phyloP scores from a whole-genome alignment of 2,797 vertebrate genomes.

The Octomys mimax region DNA sequence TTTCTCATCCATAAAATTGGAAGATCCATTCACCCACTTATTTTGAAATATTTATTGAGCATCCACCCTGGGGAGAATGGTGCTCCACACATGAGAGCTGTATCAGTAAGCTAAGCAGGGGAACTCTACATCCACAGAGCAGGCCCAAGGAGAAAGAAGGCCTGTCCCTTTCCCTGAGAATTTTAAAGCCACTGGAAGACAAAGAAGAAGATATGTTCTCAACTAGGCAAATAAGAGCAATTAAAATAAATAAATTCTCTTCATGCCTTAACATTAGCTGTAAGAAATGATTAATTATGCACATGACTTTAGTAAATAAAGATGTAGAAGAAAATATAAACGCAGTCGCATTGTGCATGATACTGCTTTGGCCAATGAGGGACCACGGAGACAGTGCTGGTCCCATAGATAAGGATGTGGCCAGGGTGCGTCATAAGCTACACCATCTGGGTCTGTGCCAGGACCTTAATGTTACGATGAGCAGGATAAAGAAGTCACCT shows the following conservation, averaged over 20 bases:
- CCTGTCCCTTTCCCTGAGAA: accelerated
- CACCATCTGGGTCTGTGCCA: background rate
- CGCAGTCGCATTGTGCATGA: background rate
- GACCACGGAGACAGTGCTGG: background rate
- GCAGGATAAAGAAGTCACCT: background rate
- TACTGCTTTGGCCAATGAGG: background rate
- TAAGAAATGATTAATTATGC: background rate
- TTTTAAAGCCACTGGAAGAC: background rate
- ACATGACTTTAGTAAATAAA: background rate
- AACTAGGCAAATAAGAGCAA: background rate
- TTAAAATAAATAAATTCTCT: background rate
- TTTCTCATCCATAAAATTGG: background rate
- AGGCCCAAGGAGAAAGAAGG: background rate
- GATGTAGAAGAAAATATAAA: background rate
- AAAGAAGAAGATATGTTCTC: background rate
- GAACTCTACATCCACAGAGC: too few relatives aligned
- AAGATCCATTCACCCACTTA: background rate
- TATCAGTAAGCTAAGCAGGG: background rate
- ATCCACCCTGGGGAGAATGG: background rate
- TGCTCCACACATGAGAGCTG: background rate
- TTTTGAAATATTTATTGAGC: background rate
- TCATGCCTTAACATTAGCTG: background rate
- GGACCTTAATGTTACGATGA: too few relatives aligned
- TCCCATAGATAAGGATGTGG: too few relatives aligned
- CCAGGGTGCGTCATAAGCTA: background rate